Conservation (phyloP, 2,888 invertebrate genomes). For the Agonopterix heracliana region DNA sequence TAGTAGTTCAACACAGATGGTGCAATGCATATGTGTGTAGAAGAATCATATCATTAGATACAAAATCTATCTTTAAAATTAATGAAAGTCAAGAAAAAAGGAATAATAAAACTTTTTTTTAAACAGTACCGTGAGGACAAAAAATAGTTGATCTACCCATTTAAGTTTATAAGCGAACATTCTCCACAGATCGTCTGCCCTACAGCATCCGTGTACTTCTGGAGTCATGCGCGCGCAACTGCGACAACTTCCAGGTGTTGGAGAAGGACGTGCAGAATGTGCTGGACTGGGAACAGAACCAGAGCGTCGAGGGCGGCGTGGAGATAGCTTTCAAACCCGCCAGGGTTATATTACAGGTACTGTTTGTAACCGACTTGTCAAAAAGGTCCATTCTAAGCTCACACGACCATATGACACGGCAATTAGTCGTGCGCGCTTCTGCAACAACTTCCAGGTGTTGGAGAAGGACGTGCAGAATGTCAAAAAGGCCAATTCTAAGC, state of each 20-base stretch:
- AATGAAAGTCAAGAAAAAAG: too few relatives aligned
- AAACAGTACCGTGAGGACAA: too few relatives aligned
- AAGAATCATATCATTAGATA: too few relatives aligned
- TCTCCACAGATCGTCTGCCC: slow-evolving; percentile 83
- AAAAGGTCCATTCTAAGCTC: too few relatives aligned
- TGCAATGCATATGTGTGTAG: too few relatives aligned
- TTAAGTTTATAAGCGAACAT: too few relatives aligned
- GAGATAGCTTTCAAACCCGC: slow-evolving; percentile 98
- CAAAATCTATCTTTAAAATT: too few relatives aligned
- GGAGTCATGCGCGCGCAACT: slow-evolving; percentile 97
- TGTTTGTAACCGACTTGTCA: not conserved
- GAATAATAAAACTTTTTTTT: too few relatives aligned
- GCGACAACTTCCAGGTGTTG: slow-evolving; percentile 95
- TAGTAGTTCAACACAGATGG: too few relatives aligned
- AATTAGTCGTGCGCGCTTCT: slow-evolving; percentile 97
- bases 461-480: slow-evolving; percentile 92
- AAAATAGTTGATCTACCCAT: too few relatives aligned
- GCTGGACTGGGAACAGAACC: slow-evolving; percentile 90
- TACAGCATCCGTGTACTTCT: slow-evolving; percentile 94
- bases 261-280: slow-evolving; percentile 92
- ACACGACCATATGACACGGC: too few relatives aligned
- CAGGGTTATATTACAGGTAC: slow-evolving; percentile 94
- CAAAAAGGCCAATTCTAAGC: too few relatives aligned
- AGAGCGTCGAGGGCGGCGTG: slow-evolving; percentile 80
- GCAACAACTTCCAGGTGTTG: slow-evolving; percentile 94